A percentile compares a stretch with the other conserved stretches of the same genome.
Conservation (phyloP, 2,113 vertebrate species). For the Thalassoma bifasciatum region DNA sequence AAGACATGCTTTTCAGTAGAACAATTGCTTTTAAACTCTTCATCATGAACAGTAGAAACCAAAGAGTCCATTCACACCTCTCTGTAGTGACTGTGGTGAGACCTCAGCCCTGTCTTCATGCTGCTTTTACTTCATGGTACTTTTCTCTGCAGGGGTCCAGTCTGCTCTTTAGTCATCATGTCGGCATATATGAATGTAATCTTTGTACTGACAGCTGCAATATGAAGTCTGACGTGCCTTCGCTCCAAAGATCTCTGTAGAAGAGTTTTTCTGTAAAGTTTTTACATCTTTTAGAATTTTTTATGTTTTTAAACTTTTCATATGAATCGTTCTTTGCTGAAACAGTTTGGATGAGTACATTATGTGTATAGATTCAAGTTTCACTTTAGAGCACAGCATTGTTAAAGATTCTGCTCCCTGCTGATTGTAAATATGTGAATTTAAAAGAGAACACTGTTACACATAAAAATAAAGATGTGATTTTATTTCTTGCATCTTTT, state of each 20-base stretch:
- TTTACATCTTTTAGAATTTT: conserved; percentile 27
- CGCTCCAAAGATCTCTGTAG: conserved; percentile 19
- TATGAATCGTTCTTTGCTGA: not conserved
- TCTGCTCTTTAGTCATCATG: conserved; percentile 13
- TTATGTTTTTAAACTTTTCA: conserved; percentile 15
- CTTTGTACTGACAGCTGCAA: not conserved
- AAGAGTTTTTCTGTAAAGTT: conserved; percentile 42
- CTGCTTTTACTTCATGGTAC: conserved; percentile 56
- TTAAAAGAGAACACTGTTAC: conserved; percentile 41
- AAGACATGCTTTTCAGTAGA: not conserved
- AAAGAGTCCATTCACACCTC: conserved; percentile 16
- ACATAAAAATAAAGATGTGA: conserved; percentile 40
- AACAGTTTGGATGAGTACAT: conserved; percentile 42
- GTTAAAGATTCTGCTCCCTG: conserved; percentile 13
- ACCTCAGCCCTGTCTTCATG: conserved; percentile 57
- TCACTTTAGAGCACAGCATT: conserved; percentile 31
- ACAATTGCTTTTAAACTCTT: not conserved
- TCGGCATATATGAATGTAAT: conserved; percentile 19
- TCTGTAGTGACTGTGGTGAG: conserved; percentile 1
- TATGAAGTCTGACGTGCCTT: conserved; percentile 11
- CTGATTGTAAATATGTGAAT: conserved; percentile 71
- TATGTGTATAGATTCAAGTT: conserved; percentile 49
- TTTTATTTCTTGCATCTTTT: conserved; percentile 11
- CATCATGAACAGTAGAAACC: conserved; percentile 3
- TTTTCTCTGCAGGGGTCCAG: not conserved